phyloP scores from a whole-genome alignment of 2,888 invertebrate genomes.

The Drosophila setosimentum region DNA sequence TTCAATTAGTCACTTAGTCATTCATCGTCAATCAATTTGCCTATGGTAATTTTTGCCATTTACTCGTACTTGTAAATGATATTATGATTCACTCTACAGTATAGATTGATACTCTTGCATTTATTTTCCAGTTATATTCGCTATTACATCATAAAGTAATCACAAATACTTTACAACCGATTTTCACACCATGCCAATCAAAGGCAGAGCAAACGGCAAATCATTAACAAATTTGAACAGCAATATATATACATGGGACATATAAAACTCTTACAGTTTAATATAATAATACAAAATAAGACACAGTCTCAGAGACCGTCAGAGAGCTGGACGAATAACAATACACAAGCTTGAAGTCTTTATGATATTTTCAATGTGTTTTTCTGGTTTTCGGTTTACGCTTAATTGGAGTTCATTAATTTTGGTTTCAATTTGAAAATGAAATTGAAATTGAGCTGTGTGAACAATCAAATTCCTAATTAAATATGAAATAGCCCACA shows the following conservation, averaged over 20 bases:
- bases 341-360: slow-evolving; percentile 8
- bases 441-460: slow-evolving; percentile 62
- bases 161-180: not conserved
- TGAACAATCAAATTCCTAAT: slow-evolving; percentile 57
- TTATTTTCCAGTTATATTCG: slow-evolving; percentile 16
- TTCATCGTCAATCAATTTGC: slow-evolving; percentile 36
- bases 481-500: slow-evolving; percentile 48
- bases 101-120: slow-evolving; percentile 18
- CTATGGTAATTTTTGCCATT: slow-evolving; percentile 49
- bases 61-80: slow-evolving; percentile 24
- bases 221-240: slow-evolving; percentile 32
- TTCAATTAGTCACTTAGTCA: slow-evolving; percentile 53
- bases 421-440: slow-evolving; percentile 49
- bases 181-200: slow-evolving; percentile 13
- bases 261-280: slow-evolving; percentile 29
- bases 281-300: slow-evolving; percentile 33
- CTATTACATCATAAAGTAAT: slow-evolving; percentile 44
- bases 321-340: slow-evolving; percentile 11
- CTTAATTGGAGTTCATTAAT: slow-evolving; percentile 78
- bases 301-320: slow-evolving; percentile 1
- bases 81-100: slow-evolving; percentile 38
- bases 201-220: slow-evolving; percentile 16
- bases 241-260: slow-evolving; percentile 12
- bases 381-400: slow-evolving; percentile 30
- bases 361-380: slow-evolving; percentile 23